Percentiles rank a stretch among this genome's conserved stretches.
These are phyloP conservation scores for Hippocampus zosterae DNA, from an alignment of 2,113 vertebrate genomes.

Conservation along the genomic window DNA sequence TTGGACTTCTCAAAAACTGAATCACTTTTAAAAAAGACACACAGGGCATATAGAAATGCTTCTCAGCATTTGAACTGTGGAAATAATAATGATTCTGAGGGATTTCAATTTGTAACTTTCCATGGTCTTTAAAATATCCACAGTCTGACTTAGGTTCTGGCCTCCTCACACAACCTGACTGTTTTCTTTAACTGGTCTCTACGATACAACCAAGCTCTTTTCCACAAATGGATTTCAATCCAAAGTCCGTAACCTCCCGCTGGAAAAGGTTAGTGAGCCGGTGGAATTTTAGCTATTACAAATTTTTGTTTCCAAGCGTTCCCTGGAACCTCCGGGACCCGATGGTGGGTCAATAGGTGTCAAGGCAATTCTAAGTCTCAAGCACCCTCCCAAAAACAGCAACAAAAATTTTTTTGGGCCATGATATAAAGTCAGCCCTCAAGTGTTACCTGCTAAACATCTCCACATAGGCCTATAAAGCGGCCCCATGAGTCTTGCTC, in stretches of 20 bases:
- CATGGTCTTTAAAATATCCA: background rate
- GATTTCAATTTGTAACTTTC: background rate
- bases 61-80: background rate
- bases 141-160: background rate
- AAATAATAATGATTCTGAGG: background rate
- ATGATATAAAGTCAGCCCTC: background rate
- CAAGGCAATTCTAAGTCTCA: background rate
- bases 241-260: background rate
- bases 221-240: background rate
- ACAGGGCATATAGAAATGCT: background rate
- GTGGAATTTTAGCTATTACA: background rate
- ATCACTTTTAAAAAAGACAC: background rate
- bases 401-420: background rate
- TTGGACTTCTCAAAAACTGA: background rate
- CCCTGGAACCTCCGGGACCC: background rate
- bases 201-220: background rate
- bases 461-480: background rate
- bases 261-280: background rate
- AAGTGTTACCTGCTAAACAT: background rate
- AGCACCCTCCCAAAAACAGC: background rate
- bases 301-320: background rate
- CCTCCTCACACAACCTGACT: background rate
- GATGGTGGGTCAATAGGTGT: background rate
- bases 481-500: background rate
- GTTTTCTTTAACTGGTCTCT: background rate